A percentile compares a stretch with the other conserved stretches of the same genome.
Conservation (phyloP, 2,113 vertebrate species). For the Oxygymnocypris stewartii region DNA sequence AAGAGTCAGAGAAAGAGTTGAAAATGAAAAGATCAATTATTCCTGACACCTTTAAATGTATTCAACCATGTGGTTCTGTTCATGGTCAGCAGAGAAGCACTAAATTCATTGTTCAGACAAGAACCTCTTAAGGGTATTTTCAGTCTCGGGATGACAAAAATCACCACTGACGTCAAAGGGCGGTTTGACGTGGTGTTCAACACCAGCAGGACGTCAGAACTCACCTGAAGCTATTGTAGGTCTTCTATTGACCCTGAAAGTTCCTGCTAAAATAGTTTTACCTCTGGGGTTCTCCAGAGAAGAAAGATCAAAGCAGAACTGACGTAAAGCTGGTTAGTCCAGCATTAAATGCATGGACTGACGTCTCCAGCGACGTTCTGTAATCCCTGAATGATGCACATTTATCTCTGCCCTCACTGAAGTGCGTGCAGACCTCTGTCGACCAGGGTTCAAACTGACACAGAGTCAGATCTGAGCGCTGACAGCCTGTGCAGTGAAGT, state of each 20-base stretch:
- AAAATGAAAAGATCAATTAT: not conserved
- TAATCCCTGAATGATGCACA: slow-evolving; percentile 9
- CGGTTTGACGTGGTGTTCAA: not conserved
- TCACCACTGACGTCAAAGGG: slow-evolving; percentile 13
- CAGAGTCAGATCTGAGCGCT: not conserved
- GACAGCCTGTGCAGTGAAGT: slow-evolving; percentile 32
- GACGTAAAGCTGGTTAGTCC: slow-evolving; percentile 26
- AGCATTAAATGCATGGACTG: not conserved
- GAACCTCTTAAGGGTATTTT: slow-evolving; percentile 23
- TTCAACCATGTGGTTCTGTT: not conserved
- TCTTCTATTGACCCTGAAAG: not conserved
- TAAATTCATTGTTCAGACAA: slow-evolving; percentile 15
- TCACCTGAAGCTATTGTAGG: slow-evolving; percentile 29
- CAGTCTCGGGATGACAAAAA: slow-evolving; percentile 22
- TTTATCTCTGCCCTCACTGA: not conserved
- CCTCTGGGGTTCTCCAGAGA: not conserved
- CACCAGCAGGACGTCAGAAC: slow-evolving; percentile 27
- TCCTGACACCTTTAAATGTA: not conserved
- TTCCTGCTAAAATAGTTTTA: slow-evolving; percentile 13
- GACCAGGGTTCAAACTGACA: not conserved
- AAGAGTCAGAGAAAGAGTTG: not conserved
- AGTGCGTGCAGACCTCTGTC: not conserved
- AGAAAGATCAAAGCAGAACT: slow-evolving; percentile 9
- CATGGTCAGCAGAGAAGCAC: not conserved
- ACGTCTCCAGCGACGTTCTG: not conserved